phyloP scores from a whole-genome alignment of 1,140 invertebrate species.

The Vanessa tameamea region DNA sequence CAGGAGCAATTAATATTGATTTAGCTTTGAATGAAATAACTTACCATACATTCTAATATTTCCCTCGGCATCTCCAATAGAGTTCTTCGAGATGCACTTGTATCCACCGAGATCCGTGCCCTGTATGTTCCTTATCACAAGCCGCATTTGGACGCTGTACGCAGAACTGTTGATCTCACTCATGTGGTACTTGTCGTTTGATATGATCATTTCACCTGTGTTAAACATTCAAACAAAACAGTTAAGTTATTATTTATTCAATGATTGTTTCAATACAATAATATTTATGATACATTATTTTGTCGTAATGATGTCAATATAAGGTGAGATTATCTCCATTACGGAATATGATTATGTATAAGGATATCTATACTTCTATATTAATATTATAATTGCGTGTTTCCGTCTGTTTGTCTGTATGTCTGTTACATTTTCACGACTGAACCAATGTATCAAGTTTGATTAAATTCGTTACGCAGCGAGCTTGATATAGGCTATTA shows the following conservation, averaged over 20 bases:
- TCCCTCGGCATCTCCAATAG: slow-evolving; percentile 92
- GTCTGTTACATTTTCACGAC: no score
- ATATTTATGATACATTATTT: no score
- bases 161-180: slow-evolving; percentile 86
- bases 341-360: no score
- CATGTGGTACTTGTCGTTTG: slow-evolving; percentile 90
- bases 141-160: slow-evolving; percentile 89
- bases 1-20: background rate
- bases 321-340: no score
- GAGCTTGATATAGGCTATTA: no score
- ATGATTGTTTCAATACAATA: no score
- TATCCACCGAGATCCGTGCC: slow-evolving; percentile 92
- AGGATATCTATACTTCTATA: no score
- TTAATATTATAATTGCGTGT: no score
- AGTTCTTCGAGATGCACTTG: slow-evolving; percentile 96
- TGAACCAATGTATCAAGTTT: no score
- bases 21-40: slow-evolving; percentile 28
- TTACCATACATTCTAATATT: slow-evolving; percentile 93
- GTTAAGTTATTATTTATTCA: background rate
- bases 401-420: no score
- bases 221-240: slow-evolving; percentile 35
- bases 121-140: slow-evolving; percentile 88
- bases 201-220: slow-evolving; percentile 92
- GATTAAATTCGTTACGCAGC: no score
- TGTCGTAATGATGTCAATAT: no score